Conservation (phyloP, 2,797 vertebrate genomes). For the Notoglanidium macrostoma region DNA sequence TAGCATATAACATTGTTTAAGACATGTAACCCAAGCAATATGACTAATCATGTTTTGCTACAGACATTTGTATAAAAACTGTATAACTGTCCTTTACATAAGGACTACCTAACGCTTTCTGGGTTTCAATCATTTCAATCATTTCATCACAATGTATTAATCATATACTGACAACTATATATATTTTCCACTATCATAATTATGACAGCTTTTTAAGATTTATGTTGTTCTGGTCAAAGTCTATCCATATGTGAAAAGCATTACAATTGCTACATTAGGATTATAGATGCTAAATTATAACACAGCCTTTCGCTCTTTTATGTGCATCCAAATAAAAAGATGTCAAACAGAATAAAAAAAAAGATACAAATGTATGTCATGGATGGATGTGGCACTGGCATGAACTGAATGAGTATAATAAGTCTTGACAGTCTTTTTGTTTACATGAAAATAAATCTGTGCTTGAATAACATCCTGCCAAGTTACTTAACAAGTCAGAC, state of each 20-base stretch:
- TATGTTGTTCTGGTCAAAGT: not conserved
- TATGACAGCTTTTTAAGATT: constrained; percentile 11
- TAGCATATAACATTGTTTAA: not conserved
- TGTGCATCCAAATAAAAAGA: constrained; percentile 48
- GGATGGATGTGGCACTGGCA: constrained; percentile 72
- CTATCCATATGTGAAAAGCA: not conserved
- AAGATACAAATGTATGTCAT: constrained; percentile 64
- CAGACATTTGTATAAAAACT: not conserved
- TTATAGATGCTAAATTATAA: constrained; percentile 24
- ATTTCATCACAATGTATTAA: constrained; percentile 12
- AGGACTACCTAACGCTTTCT: not conserved
- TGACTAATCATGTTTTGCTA: not conserved
- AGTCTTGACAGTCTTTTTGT: constrained; percentile 73
- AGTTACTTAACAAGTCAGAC: constrained; percentile 72
- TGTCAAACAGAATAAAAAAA: constrained; percentile 69
- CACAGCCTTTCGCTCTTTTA: constrained; percentile 30
- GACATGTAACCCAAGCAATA: not conserved
- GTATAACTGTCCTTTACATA: no score
- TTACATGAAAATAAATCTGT: constrained; percentile 76
- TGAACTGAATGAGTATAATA: constrained; percentile 74
- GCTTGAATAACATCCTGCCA: constrained; percentile 78
- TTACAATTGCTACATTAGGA: constrained; percentile 20
- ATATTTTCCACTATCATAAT: not conserved
- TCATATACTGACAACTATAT: not conserved
- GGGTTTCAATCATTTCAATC: not conserved